Percentiles rank a stretch among this genome's conserved stretches.
Conservation (phyloP, 2,113 vertebrate species). For the Columba janthina region DNA sequence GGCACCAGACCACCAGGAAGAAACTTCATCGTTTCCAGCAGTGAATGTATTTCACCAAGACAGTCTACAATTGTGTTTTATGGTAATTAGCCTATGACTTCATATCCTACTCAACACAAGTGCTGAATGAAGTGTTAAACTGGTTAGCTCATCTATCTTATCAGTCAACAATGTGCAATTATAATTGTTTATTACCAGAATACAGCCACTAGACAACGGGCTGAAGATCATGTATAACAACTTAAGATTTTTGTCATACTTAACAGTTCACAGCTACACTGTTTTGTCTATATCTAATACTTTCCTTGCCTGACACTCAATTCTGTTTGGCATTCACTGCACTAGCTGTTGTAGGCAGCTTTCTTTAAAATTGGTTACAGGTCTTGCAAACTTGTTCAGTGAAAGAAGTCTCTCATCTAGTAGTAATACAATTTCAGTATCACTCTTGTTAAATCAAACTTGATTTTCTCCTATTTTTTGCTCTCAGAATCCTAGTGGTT, state of each 20-base stretch:
- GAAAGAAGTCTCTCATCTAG: background rate
- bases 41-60: background rate
- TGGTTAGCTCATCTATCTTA: background rate
- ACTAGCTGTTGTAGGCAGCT: background rate
- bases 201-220: background rate
- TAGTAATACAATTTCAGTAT: background rate
- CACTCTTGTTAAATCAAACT: background rate
- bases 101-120: background rate
- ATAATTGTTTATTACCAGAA: background rate
- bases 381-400: background rate
- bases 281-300: background rate
- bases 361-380: background rate
- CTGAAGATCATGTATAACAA: background rate
- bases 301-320: background rate
- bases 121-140: background rate
- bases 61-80: background rate
- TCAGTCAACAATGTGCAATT: background rate
- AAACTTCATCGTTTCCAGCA: background rate
- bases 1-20: background rate
- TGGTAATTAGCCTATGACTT: background rate
- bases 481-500: background rate
- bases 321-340: background rate
- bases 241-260: background rate
- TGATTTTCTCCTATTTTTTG: background rate
- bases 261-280: background rate